Evolutionary conservation across 2,797 vertebrate species (phyloP).

Genomic region (Galagoides demidoff): DNA sequence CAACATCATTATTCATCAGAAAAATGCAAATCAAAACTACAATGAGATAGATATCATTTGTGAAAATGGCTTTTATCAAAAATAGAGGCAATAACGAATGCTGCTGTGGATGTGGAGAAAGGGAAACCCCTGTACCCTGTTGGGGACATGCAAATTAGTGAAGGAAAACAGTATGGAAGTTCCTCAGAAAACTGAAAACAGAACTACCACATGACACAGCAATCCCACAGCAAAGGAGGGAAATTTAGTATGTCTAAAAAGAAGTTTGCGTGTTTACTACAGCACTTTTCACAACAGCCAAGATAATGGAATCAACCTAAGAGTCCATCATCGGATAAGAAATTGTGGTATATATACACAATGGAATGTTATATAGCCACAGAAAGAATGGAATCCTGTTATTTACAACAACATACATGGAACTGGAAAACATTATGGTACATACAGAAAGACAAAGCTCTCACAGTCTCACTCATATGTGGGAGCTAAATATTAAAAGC

Average conservation of each 20-base stretch:
- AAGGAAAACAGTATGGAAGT: not conserved
- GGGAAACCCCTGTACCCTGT: not conserved
- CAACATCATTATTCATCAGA: not conserved
- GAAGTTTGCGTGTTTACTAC: not conserved
- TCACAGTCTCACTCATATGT: not conserved
- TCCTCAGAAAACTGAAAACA: not conserved
- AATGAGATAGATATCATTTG: not conserved
- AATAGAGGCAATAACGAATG: too few relatives aligned
- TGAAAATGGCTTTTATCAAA: not conserved
- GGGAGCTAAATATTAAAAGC: not conserved
- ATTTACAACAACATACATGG: not conserved
- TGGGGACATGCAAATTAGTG: not conserved
- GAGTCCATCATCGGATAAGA: not conserved
- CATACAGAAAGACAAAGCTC: not conserved
- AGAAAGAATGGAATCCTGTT: not conserved
- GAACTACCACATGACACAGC: not conserved
- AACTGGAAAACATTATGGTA: not conserved
- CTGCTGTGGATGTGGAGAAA: not conserved
- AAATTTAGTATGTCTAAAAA: not conserved
- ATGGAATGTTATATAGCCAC: not conserved
- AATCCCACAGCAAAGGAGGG: not conserved
- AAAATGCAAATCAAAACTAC: not conserved
- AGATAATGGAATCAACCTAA: not conserved
- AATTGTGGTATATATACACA: not conserved
- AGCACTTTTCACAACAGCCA: not conserved